Base-by-base conservation (phyloP, 2,888 invertebrate species). In the Operophtera brumata region DNA sequence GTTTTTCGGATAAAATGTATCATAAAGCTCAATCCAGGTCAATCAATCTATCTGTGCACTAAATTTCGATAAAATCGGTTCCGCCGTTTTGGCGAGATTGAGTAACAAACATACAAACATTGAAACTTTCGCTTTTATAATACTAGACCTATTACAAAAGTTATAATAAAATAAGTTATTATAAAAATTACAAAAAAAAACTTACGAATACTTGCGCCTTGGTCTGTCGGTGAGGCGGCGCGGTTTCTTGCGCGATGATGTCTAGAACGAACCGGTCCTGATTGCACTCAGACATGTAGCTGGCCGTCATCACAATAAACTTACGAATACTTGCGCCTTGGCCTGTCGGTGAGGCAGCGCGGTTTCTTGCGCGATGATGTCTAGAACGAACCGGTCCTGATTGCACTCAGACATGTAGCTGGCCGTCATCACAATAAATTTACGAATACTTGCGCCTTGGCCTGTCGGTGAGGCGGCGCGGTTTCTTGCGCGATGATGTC, bases 331-430 rank as follows among this genome's bases (percentile, higher is more conserved):
- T 86, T 93, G 93, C 0, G 96, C 91, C 45, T 92, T 92, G 1
- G 96, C 94, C 66, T 94, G 94, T 57, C 96, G 84, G 70, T 95
- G 94, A 0, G 97, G 97, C 10, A 93, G 92, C 2, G 96, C 94
- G 2, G 92, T 86, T 77, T 97, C 97, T 57, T 94, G 94, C 0
- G 97, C 97, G 8, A 96, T 92, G 40, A 97, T 92, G 71, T 96
- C 95, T 47, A 97, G 89, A 53, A 96, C 93, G 75, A 97, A 97
- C 42, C 96, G 90, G 73, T 97, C 96, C 70, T 97, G 96, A 73
- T 96, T 96, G 80, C 97, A 97, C 75, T 97, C 96, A 0, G 96
- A 94, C 93, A 97, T 94, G 70, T 95, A 94, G 28, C 94, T 93
- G 0, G 96, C 94, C 0, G 97, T 96, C 55, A 92, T 91, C 26